Conservation (phyloP, 2,113 vertebrate species). For the Cyanistes caeruleus region DNA sequence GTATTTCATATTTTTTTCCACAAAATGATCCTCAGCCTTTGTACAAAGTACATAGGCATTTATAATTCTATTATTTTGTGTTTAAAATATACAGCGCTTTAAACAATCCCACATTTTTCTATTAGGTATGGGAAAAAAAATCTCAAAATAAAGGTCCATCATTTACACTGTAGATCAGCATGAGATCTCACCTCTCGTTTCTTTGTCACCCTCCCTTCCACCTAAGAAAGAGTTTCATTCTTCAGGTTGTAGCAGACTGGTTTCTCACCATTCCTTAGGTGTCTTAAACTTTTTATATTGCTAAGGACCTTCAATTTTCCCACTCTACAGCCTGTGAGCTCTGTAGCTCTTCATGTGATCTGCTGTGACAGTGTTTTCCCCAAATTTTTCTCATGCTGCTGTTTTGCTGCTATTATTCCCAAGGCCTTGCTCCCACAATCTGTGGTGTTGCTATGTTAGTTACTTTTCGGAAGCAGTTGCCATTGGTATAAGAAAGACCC, state of each 20-base stretch:
- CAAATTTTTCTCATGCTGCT: neutral
- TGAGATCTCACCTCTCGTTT: neutral
- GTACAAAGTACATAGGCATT: neutral
- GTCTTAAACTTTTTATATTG: neutral
- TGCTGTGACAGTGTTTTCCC: neutral
- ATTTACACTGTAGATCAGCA: neutral
- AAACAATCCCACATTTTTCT: neutral
- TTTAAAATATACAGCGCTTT: neutral
- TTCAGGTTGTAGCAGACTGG: neutral
- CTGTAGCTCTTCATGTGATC: accelerated
- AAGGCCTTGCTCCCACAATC: neutral
- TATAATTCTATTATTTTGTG: neutral
- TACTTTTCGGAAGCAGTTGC: neutral
- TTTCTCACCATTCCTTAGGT: neutral
- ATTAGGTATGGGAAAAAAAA: neutral
- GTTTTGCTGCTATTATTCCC: neutral
- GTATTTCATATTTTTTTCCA: neutral
- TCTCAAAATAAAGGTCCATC: neutral
- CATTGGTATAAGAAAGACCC: neutral
- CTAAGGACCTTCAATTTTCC: neutral
- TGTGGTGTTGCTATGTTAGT: neutral
- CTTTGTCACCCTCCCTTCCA: neutral
- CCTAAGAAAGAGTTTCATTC: neutral
- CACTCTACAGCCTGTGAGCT: neutral
- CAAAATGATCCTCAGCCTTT: neutral